Evolutionary conservation across 2,888 invertebrate species (phyloP), one percentile per base, ranked within the genome.

Genomic region (Bruchidius siliquastri): DNA sequence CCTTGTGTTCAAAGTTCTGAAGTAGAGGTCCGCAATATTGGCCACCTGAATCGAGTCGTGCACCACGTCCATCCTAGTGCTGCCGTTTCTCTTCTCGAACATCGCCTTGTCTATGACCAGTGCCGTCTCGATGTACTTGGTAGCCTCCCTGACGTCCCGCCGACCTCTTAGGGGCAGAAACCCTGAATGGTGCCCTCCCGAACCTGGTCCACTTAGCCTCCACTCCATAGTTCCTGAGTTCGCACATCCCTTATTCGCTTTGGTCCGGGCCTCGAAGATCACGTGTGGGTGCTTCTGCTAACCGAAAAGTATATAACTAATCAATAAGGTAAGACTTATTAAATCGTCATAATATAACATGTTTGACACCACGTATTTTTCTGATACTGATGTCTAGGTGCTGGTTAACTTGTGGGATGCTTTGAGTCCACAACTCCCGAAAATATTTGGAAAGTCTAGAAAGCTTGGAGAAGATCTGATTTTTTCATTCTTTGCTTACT

Each of bases 261-360:
- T 96, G 75, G 95, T 94, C 81, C 95, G 92, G 84, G 97, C 96
- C 88, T 97, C 96, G 90, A 97, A 98, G 87, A 98, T 96, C 87
- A 98, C 94, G 91, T 98, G 98, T 84, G 97, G 97, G 92, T 97
- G 97, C 88, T 96, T 96, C 93, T 96, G 94, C 94, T 95, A 92
- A 89, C 92, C 49, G 49, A 13, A 49, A 49, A 49, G 49, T 3
- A 49, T 13, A 49, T 13, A 8, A 49, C 49, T 49, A 49, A 49
- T 49, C 18, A 49, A 49, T 49, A 49, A 49, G 6, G 49, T 18
- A 49, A 49, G 13, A 49, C 49, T 49, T 4, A n/a, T n/a, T n/a
- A n/a, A n/a, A n/a, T n/a, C n/a, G n/a, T n/a, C n/a, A n/a, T n/a
- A n/a, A n/a, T n/a, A n/a, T n/a, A n/a, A n/a, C n/a, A n/a, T n/a